Evolutionary conservation across 1,140 invertebrate species (phyloP), one percentile per base, ranked within the genome.

Genomic region (Heliconius hewitsoni): DNA sequence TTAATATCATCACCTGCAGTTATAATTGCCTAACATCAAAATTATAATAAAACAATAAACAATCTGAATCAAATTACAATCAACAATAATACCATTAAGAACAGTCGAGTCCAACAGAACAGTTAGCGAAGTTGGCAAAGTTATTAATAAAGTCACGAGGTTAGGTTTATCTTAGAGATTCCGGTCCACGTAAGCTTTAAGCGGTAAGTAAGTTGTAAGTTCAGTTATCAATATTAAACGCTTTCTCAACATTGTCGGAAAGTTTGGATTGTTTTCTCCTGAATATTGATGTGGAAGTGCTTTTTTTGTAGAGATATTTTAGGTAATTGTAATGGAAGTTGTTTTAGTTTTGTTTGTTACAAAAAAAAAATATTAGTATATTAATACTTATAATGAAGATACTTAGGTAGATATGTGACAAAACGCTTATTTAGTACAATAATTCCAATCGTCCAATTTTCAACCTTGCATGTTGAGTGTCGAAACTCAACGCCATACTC

Each of bases 171-270:
- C 55, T 57, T 57, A 57, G n/a, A 57, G 55, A 57, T 23, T 23
- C 55, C 55, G 55, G 55, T 57, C 55, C 55, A 57, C 55, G 55
- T 57, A 57, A 57, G 55, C 55, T 57, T 23, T 57, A 57, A 57
- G 55, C 55, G 55, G 55, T 57, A 57, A 57, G 55, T 57, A 57
- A 57, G 8, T 57, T 57, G 55, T 57, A 57, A 23, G 55, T 57
- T 57, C 55, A 57, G 55, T 23, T 57, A 57, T 57, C 55, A 57
- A 57, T 57, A 57, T 57, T 57, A 23, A 57, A 57, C 55, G 55
- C 55, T 57, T 57, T 57, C 55, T 57, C 55, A 57, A 57, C 55
- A 57, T 23, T 57, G 55, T 57, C 1, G 19, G 55, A 8, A 57
- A 57, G n/a, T 57, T 57, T 57, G n/a, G 55, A 57, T 57, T 57